These are phyloP conservation scores for Augiades crinisus DNA, from an alignment of 2,888 invertebrate species.

Conservation along the genomic window DNA sequence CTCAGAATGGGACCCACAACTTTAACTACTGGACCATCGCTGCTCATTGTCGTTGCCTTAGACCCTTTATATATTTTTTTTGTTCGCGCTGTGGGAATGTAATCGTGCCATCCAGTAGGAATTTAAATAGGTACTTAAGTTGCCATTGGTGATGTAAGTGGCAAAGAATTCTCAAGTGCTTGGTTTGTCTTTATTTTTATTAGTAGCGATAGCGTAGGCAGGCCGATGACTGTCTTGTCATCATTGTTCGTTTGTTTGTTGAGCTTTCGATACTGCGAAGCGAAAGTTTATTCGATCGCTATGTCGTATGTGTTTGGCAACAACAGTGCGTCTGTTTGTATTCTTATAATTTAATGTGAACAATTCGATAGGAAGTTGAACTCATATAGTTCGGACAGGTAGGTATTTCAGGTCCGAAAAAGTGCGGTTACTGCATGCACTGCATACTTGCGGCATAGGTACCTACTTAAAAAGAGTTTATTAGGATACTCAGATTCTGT, in stretches of 20 bases:
- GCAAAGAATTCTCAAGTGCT: slow-evolving; percentile 16
- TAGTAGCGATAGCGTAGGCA: slow-evolving; percentile 48
- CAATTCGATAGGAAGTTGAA: background rate
- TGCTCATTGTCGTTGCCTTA: background rate
- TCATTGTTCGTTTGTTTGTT: slow-evolving; percentile 10
- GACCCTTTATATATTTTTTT: background rate
- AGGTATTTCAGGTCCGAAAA: too few relatives aligned
- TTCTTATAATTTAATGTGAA: background rate
- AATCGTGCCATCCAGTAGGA: slow-evolving; percentile 2
- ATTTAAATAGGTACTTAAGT: slow-evolving; percentile 14
- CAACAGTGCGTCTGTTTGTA: background rate
- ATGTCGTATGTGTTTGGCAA: background rate
- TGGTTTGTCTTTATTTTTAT: slow-evolving; percentile 28
- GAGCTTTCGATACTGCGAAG: slow-evolving; percentile 8
- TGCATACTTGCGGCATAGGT: too few relatives aligned
- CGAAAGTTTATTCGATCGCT: background rate
- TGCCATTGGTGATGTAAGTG: slow-evolving; percentile 15
- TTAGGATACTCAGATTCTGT: too few relatives aligned
- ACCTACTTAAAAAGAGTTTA: too few relatives aligned
- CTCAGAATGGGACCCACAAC: too few relatives aligned
- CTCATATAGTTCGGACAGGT: too few relatives aligned
- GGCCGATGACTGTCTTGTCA: slow-evolving; percentile 35
- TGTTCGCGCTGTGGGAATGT: background rate
- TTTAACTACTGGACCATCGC: too few relatives aligned
- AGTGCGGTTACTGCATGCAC: too few relatives aligned